Evolutionary conservation across 2,888 invertebrate genomes (phyloP).

Genomic region (Polyommatus icarus): DNA sequence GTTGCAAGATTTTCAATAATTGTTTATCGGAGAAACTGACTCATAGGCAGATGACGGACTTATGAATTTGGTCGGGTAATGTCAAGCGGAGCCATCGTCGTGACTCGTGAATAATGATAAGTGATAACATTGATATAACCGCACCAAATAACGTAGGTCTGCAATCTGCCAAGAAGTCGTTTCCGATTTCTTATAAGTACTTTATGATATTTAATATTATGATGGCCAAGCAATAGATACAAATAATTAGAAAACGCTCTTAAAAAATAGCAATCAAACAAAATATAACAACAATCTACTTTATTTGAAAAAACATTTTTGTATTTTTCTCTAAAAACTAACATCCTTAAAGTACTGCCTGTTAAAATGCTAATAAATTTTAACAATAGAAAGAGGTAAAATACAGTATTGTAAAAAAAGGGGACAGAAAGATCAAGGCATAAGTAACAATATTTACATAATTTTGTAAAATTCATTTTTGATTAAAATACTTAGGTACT

Average conservation of each 20-base stretch:
- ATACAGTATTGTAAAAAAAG: background rate
- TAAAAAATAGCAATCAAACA: background rate
- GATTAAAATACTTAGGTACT: background rate
- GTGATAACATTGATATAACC: too few species aligned
- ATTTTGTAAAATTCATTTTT: background rate
- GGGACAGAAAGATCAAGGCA: background rate
- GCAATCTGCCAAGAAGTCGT: too few species aligned
- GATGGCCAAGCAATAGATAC: too few species aligned
- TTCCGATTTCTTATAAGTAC: too few species aligned
- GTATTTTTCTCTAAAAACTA: background rate
- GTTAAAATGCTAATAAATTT: background rate
- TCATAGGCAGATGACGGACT: too few species aligned
- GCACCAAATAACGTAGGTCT: too few species aligned
- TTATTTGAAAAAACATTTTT: slow-evolving; percentile 6
- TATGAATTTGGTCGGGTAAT: too few species aligned
- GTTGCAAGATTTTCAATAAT: background rate
- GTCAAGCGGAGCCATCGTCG: too few species aligned
- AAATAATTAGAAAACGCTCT: background rate
- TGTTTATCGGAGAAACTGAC: too few species aligned
- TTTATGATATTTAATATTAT: too few species aligned
- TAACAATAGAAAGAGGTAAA: background rate
- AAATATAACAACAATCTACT: background rate
- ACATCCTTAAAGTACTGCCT: background rate
- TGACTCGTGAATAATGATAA: too few species aligned
- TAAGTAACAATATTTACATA: background rate